Base-by-base conservation (phyloP, 2,888 invertebrate species). In the Aleiodes testaceus region DNA sequence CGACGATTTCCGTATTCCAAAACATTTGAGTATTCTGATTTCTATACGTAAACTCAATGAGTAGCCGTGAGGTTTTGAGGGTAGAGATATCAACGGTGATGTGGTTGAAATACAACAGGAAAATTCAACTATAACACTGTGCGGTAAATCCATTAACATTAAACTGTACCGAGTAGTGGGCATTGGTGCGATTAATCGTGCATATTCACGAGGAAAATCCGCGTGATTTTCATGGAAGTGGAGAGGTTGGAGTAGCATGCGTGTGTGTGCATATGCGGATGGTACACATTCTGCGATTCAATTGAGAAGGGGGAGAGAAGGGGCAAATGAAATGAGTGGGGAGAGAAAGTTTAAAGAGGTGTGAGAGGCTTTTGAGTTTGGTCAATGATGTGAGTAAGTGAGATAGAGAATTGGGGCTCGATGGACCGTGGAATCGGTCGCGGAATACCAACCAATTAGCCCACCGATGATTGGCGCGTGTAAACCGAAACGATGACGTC, bases 401-500 rank as follows among this genome's bases (percentile, higher is more conserved):
- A 50, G 66, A 36, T 11, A 47, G 52, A 30, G 16, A 44, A 44
- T 14, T 36, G 47, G 59, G 59, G 65, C 36, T 79, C 79, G 80
- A 80, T 79, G 78, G 78, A 77, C 79, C 78, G 79, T 77, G 76
- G 78, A 82, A 79, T 81, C 81, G 78, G 82, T 80, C 82, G 81
- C 79, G 81, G 83, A 82, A 80, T 81, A 80, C 81, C 81, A 81
- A 83, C 82, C 84, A 86, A 86, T 86, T 86, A 86, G 86, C 81
- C 79, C 79, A 79, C 77, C 81, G 85, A 86, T 84, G 85, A 85
- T 86, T 85, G 85, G 83, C 83, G 84, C 84, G 84, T 84, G 85
- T 85, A 82, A 81, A 82, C 81, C 81, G 79, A 81, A 81, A 80
- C 82, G 82, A 83, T 84, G 85, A 85, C 84, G 85, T 84, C 82